Percentiles rank a stretch among this genome's conserved stretches.
phyloP scores from a whole-genome alignment of 2,113 vertebrate genomes.

The Triplophysa tibetana region DNA sequence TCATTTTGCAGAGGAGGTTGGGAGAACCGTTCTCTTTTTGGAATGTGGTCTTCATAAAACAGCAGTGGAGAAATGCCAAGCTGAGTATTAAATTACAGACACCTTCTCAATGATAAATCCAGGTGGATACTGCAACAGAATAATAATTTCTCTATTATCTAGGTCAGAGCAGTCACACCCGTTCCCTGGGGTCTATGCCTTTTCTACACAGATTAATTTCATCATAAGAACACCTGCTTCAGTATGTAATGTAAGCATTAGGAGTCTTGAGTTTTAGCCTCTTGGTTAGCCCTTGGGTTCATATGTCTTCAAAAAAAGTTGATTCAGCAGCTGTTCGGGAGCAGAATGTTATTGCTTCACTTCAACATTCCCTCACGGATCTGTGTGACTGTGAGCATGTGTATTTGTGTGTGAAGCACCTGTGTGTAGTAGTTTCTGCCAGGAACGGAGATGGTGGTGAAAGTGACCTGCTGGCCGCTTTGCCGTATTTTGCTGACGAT shows the following conservation, averaged over 20 bases:
- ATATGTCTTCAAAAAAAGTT: neutral
- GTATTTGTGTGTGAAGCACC: slow-evolving; percentile 63
- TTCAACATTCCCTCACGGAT: neutral
- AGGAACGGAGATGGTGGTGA: slow-evolving; percentile 76
- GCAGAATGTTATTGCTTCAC: slow-evolving; percentile 4
- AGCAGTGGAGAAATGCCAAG: slow-evolving; percentile 83
- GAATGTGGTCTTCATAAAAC: slow-evolving; percentile 70
- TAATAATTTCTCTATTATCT: slow-evolving; percentile 6
- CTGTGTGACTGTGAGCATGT: neutral
- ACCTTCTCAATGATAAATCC: neutral
- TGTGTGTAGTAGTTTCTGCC: slow-evolving; percentile 80
- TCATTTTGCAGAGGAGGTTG: neutral
- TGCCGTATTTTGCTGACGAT: slow-evolving; percentile 79
- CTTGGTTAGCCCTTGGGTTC: neutral
- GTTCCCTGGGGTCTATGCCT: slow-evolving; percentile 7
- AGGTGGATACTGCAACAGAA: slow-evolving; percentile 6
- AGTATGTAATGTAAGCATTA: neutral
- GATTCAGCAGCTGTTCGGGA: slow-evolving; percentile 14
- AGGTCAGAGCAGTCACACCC: slow-evolving; percentile 5
- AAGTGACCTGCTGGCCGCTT: slow-evolving; percentile 70
- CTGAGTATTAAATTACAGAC: slow-evolving; percentile 64
- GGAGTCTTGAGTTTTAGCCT: neutral
- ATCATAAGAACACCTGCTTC: slow-evolving; percentile 22
- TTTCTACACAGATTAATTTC: neutral
- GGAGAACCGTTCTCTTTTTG: slow-evolving; percentile 26